Base-by-base conservation (phyloP, 2,797 vertebrate species). In the Tamandua tetradactyla region DNA sequence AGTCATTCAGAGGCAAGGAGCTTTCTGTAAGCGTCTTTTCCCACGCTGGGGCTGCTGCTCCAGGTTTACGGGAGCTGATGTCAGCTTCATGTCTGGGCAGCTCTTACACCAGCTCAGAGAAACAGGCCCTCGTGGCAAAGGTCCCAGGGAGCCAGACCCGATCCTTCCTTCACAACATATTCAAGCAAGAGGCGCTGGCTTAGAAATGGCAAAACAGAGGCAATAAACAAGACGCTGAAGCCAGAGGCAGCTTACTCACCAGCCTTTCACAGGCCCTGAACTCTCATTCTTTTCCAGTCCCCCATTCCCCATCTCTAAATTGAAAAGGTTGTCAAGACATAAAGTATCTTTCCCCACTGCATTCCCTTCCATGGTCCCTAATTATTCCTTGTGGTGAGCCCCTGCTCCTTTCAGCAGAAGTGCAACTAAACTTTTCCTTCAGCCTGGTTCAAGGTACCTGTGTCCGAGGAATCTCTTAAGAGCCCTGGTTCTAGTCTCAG, bases 41-140 rank as follows among this genome's bases (percentile, higher is more conserved):
- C 82, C 92, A 87, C 5, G 1, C 11, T 6, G 27, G 40, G 83
- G n/a, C 80, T 27, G 83, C 37, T 1, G 49, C 15, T 72, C 61
- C 40, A 5, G 40, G 69, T 80, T 89, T 92, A 47, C 0, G 49
- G 79, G 90, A 89, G 75, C 2, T 32, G 84, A 44, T 5, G 57
- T 61, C 0, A 2, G 68, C 75, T 66, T 44, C 96, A 0, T 87
- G 96, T 94, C 87, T 15, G 47, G 95, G 74, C 96, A 96, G 85
- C 89, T 94, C 93, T 84, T 8, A 76, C 35, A 44, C 66, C 74
- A 71, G 85, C 80, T 75, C 78, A 30, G 25, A 59, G 88, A 55
- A 59, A 55, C 49, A 64, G 74, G 61, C 68, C 78, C 62, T 89
- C 35, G 6, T 74, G 84, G 94, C 89, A 84, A 62, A 95, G 62